Conservation (phyloP, 2,888 invertebrate genomes). For the Camptogramma bilineatum region DNA sequence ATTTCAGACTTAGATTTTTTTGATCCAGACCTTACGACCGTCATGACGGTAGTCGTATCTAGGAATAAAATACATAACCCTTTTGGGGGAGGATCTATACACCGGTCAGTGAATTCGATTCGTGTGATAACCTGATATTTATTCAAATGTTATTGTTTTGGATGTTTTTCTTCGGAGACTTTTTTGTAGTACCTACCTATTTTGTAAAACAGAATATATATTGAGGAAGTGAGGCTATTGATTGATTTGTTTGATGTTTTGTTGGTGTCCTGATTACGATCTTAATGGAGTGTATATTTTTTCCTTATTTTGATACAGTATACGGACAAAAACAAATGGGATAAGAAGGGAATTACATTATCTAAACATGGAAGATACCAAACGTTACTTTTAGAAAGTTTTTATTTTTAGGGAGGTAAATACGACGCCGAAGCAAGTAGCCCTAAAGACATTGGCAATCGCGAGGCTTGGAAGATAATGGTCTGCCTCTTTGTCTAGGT, state of each 20-base stretch:
- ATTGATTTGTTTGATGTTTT: conserved; percentile 5
- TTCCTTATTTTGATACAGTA: neutral
- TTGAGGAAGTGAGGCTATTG: conserved; percentile 16
- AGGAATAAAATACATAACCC: conserved; percentile 9
- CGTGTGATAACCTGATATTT: conserved; percentile 45
- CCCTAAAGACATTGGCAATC: too few species aligned
- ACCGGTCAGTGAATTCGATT: conserved; percentile 28
- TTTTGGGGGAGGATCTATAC: conserved; percentile 16
- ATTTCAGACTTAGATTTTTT: too few species aligned
- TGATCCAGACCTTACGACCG: too few species aligned
- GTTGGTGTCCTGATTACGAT: neutral
- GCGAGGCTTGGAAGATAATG: too few species aligned
- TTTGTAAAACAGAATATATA: conserved; percentile 15
- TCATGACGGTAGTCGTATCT: neutral
- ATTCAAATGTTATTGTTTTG: conserved; percentile 55
- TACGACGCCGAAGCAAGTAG: too few species aligned
- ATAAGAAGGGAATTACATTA: too few species aligned
- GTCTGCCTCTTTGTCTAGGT: too few species aligned
- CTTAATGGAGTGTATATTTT: neutral
- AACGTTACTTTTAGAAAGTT: too few species aligned
- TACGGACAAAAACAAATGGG: neutral
- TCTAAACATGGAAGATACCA: too few species aligned
- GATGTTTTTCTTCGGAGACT: conserved; percentile 33
- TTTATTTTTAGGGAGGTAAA: too few species aligned
- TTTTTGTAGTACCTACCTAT: conserved; percentile 12